Conservation (phyloP, 2,113 vertebrate genomes). For the Chlorodrepanis virens region DNA sequence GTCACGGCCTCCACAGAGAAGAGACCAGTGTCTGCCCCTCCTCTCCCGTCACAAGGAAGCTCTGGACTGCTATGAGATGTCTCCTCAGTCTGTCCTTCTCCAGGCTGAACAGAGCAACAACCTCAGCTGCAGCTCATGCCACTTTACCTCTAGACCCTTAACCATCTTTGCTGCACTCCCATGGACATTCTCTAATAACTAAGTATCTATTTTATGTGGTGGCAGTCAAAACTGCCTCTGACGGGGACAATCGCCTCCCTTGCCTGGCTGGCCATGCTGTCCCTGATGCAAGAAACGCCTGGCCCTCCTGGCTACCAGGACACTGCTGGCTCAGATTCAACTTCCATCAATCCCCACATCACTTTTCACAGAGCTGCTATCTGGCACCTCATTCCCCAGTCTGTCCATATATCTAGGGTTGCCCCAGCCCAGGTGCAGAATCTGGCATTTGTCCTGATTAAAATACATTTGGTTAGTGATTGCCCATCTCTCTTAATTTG, state of each 20-base stretch:
- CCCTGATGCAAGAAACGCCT: accelerated
- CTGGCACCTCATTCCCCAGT: neutral
- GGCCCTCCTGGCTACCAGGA: neutral
- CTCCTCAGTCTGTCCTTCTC: neutral
- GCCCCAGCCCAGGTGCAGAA: neutral
- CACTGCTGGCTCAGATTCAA: neutral
- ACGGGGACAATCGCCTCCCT: neutral
- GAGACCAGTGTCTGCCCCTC: neutral
- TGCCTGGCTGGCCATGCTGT: accelerated
- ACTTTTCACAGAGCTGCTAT: neutral
- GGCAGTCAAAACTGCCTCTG: neutral
- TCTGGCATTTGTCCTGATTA: neutral
- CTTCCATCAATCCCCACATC: neutral
- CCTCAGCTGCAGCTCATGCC: accelerated
- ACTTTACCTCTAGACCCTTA: neutral
- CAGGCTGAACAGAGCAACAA: accelerated
- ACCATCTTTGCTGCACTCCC: neutral
- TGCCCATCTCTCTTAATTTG: neutral
- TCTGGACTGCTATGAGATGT: too few relatives aligned
- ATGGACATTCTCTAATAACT: neutral
- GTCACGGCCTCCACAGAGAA: neutral
- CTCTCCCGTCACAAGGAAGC: neutral
- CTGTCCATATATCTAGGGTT: neutral
- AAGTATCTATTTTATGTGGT: neutral
- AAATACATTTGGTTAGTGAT: neutral